Conservation (phyloP, 2,113 vertebrate species). For the Amphilophus citrinellus region DNA sequence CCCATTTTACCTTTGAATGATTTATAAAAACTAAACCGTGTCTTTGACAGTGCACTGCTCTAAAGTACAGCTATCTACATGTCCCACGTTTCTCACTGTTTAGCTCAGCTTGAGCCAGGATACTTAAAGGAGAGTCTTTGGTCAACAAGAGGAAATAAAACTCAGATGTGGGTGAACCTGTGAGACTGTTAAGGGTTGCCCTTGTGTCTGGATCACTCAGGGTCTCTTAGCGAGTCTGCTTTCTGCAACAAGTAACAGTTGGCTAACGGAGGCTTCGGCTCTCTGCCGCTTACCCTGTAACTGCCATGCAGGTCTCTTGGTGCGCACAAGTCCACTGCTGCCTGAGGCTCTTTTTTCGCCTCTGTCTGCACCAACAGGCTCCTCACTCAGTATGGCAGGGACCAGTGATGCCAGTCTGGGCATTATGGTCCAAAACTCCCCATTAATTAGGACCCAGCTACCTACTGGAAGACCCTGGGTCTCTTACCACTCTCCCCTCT, state of each 20-base stretch:
- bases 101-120: background rate
- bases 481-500: background rate
- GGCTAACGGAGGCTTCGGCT: background rate
- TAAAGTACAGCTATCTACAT: background rate
- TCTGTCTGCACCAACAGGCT: background rate
- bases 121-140: background rate
- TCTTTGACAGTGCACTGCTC: background rate
- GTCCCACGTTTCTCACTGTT: background rate
- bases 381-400: background rate
- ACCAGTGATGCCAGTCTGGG: background rate
- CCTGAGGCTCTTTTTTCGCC: background rate
- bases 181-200: background rate
- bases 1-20: constrained; percentile 1
- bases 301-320: background rate
- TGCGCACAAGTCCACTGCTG: background rate
- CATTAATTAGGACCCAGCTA: background rate
- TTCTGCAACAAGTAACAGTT: background rate
- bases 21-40: background rate
- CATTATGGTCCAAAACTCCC: background rate
- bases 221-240: background rate
- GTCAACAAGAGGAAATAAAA: background rate
- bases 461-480: background rate
- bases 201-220: background rate
- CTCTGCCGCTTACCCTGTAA: background rate
- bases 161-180: too few relatives aligned